Base-by-base conservation (phyloP, 2,888 invertebrate species). In the Marronus borbonicus region DNA sequence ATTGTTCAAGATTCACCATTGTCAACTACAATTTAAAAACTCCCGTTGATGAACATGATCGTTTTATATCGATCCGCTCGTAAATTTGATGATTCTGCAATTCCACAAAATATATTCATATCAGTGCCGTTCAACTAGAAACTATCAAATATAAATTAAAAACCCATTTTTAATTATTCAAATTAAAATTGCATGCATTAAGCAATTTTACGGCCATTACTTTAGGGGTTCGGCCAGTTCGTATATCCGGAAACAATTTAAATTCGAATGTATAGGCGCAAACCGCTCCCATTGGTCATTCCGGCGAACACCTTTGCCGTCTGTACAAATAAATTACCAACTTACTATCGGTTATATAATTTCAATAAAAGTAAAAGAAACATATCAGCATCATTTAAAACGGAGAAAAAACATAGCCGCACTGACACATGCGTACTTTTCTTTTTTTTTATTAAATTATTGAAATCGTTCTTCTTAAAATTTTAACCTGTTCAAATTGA, bases 301-400 rank as follows among this genome's bases (percentile, higher is more conserved):
- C 49, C n/a, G 39, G 39, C 58, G 78, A 70, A 77, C 78, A 78
- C 78, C 78, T 78, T 78, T 78, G 78, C 78, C 76, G 78, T 76
- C 76, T 78, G 78, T 78, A 78, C 76, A 78, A 78, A 78, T 78
- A 78, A 78, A 78, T 78, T 76, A 78, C 78, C 77, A 44, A 44
- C 75, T 69, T 68, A 68, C 78, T 69, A 64, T 76, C 78, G 68
- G 78, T 78, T 78, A 78, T 76, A 60, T 78, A 78, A 78, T 78
- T 78, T 69, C 74, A 74, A 74, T 74, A 74, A 74, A 74, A 60
- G 72, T 60, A 74, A 74, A 74, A 74, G 60, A 74, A 60, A 44
- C 60, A 28, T 62, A 74, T 72, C 72, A 72, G 31, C 60, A 60
- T 60, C 60, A 31, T 62, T 74, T 62, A 44, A 44, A 62, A 74